Evolutionary conservation across 1,140 invertebrate genomes (phyloP).

Genomic region (Hirudo medicinalis): DNA sequence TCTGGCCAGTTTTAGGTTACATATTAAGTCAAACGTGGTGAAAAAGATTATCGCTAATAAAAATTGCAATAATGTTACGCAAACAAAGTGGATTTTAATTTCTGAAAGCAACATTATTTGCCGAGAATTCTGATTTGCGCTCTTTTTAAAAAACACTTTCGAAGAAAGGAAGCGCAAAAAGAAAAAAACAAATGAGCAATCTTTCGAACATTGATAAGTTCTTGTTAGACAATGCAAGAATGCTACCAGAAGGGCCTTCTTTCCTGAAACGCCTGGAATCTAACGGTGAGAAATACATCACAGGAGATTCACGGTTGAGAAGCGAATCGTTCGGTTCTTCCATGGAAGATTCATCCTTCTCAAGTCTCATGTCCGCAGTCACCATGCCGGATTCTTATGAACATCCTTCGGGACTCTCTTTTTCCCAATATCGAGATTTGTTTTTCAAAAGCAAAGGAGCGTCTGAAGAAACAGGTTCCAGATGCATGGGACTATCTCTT

Average conservation of each 20-base stretch:
- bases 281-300: not conserved
- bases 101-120: too few relatives aligned
- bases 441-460: not conserved
- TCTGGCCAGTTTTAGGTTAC: too few relatives aligned
- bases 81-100: too few relatives aligned
- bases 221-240: not conserved
- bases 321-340: not conserved
- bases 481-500: not conserved
- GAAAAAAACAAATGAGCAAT: too few relatives aligned
- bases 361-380: not conserved
- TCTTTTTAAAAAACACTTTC: too few relatives aligned
- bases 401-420: not conserved
- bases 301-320: not conserved
- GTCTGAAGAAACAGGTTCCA: not conserved
- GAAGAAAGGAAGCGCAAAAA: too few relatives aligned
- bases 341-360: not conserved
- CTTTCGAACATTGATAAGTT: constrained; percentile 1
- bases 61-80: too few relatives aligned
- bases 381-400: not conserved
- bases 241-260: not conserved
- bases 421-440: not conserved
- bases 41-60: too few relatives aligned
- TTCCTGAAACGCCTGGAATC: constrained; percentile 5
- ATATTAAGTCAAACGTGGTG: too few relatives aligned
- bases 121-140: too few relatives aligned